Evolutionary conservation across 2,888 invertebrate species (phyloP).

Genomic region (Eristalis intricaria): DNA sequence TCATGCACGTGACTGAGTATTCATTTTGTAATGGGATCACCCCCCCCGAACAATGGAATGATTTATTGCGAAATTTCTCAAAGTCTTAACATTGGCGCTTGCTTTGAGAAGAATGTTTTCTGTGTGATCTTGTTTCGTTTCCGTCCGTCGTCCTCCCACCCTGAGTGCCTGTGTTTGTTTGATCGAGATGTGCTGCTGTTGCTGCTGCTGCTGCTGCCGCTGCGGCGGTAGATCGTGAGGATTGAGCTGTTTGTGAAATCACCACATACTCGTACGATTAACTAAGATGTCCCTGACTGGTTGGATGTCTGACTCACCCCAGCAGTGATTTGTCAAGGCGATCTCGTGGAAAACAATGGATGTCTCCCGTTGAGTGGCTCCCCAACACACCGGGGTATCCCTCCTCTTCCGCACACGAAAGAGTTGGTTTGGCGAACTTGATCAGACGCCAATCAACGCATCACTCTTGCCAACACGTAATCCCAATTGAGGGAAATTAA

Average conservation of each 20-base stretch:
- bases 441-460: constrained; percentile 16
- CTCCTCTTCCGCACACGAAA: constrained; percentile 35
- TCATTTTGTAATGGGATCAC: constrained; percentile 74
- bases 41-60: constrained; percentile 72
- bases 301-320: constrained; percentile 41
- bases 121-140: constrained; percentile 44
- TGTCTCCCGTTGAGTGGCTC: not conserved
- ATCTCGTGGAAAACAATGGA: constrained; percentile 6
- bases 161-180: not conserved
- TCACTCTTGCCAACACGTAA: constrained; percentile 53
- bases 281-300: constrained; percentile 40
- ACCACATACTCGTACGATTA: constrained; percentile 60
- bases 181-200: constrained; percentile 13
- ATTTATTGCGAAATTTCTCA: constrained; percentile 73
- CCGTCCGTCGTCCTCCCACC: constrained; percentile 33
- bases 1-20: constrained; percentile 73
- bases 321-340: constrained; percentile 55
- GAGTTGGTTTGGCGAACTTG: constrained; percentile 49
- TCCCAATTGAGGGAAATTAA: constrained; percentile 55
- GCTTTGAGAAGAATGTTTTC: constrained; percentile 55
- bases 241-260: constrained; percentile 73
- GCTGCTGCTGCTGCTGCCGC: constrained; percentile 14
- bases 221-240: constrained; percentile 55
- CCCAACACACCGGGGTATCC: not conserved
- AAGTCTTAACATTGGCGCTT: constrained; percentile 72